Evolutionary conservation across 2,888 invertebrate genomes (phyloP).

Genomic region (Myopa testacea): DNA sequence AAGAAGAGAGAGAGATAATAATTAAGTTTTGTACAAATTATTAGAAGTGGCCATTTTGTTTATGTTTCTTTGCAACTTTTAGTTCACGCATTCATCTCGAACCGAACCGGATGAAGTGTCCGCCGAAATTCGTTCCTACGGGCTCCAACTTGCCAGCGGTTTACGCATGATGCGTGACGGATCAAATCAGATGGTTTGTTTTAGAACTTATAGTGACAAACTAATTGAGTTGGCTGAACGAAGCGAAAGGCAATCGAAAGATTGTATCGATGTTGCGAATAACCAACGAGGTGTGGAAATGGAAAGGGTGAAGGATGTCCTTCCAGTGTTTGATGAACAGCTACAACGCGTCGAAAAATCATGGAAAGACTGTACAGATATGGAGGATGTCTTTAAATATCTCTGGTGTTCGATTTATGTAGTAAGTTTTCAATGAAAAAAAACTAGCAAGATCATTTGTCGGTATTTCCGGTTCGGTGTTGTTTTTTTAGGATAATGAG

Average conservation of each 20-base stretch:
- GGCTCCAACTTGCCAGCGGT: conserved; percentile 43
- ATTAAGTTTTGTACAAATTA: too few relatives aligned
- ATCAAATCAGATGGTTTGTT: conserved; percentile 43
- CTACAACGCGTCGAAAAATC: conserved; percentile 43
- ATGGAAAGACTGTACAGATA: conserved; percentile 37
- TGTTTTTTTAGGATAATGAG: conserved; percentile 16
- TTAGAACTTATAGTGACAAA: conserved; percentile 46
- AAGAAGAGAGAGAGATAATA: background rate
- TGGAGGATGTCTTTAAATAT: conserved; percentile 24
- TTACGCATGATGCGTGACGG: too few relatives aligned
- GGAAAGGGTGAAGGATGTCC: conserved; percentile 34
- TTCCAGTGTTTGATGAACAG: conserved; percentile 4
- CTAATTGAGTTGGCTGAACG: conserved; percentile 43
- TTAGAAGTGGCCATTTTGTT: background rate
- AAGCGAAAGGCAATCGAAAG: conserved; percentile 44
- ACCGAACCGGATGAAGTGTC: conserved; percentile 43
- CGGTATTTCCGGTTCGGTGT: background rate
- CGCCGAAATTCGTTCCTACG: conserved; percentile 44
- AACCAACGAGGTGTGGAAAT: conserved; percentile 40
- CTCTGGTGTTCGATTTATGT: background rate
- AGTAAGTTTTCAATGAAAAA: too few relatives aligned
- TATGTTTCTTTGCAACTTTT: too few relatives aligned
- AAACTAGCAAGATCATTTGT: too few relatives aligned
- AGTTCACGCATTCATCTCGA: conserved; percentile 33
- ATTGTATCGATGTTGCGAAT: conserved; percentile 40